A percentile compares a stretch with the other conserved stretches of the same genome.
phyloP scores from a whole-genome alignment of 2,888 invertebrate species.

The Brassicogethes aeneus region DNA sequence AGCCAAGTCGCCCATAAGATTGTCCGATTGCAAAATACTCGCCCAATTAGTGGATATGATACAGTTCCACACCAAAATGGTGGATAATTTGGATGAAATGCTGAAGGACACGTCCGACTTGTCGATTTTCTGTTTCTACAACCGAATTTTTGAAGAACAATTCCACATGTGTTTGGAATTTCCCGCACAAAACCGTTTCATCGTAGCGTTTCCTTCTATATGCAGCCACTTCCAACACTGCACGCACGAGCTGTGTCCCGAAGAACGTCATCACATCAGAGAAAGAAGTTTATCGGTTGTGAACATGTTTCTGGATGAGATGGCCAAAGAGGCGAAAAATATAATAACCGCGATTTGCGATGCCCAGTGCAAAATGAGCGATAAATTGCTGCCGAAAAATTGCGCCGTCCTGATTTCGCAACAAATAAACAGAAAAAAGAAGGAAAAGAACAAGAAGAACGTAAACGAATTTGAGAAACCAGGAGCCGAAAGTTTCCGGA shows the following conservation, averaged over 20 bases:
- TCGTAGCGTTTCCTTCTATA: conserved; percentile 94
- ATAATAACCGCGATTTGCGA: conserved; percentile 98
- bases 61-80: conserved; percentile 95
- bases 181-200: conserved; percentile 96
- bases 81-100: conserved; percentile 95
- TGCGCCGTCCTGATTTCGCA: conserved; percentile 87
- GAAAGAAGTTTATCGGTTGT: conserved; percentile 93
- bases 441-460: conserved; percentile 86
- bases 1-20: conserved; percentile 65
- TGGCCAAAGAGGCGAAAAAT: conserved; percentile 98
- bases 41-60: conserved; percentile 91
- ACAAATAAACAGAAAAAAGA: conserved; percentile 81
- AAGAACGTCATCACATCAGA: conserved; percentile 93
- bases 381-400: conserved; percentile 90
- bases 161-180: conserved; percentile 98
- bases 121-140: conserved; percentile 96
- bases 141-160: conserved; percentile 93
- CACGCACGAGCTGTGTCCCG: conserved; percentile 96
- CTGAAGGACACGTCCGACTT: conserved; percentile 94
- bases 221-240: conserved; percentile 98
- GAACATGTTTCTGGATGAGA: conserved; percentile 95
- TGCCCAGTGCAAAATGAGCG: conserved; percentile 95
- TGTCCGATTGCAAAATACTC: conserved; percentile 77
- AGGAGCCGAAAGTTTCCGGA: conserved; percentile 89
- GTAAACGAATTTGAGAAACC: conserved; percentile 82